Percentiles rank a stretch among this genome's conserved stretches.
These are phyloP conservation scores for Muscidifurax raptorellus DNA, from an alignment of 1,140 invertebrate genomes.

Conservation along the genomic window DNA sequence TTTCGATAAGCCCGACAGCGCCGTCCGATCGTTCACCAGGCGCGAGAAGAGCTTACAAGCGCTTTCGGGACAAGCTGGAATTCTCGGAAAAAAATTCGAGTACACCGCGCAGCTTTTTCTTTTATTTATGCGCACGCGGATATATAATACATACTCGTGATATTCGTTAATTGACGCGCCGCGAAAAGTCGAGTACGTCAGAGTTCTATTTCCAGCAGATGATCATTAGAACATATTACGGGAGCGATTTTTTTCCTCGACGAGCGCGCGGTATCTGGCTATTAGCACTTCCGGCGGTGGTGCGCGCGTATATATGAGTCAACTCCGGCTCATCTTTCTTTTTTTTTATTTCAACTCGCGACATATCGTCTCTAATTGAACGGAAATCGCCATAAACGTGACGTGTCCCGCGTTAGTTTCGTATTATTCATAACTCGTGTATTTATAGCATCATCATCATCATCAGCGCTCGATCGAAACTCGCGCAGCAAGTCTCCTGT, in stretches of 20 bases:
- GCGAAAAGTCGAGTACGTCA: not conserved
- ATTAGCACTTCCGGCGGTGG: conserved; percentile 41
- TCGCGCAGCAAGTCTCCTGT: too few species aligned
- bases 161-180: too few species aligned
- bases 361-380: conserved; percentile 27
- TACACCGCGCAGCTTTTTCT: too few species aligned
- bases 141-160: too few species aligned
- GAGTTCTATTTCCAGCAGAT: not conserved
- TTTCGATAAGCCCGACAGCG: not conserved
- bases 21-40: not conserved
- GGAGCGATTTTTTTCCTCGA: not conserved
- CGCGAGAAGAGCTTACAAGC: not conserved
- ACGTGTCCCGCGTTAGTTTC: too few species aligned
- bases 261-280: not conserved
- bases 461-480: not conserved
- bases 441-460: not conserved
- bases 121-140: too few species aligned
- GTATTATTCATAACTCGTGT: not conserved
- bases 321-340: conserved; percentile 48
- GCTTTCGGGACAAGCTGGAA: too few species aligned
- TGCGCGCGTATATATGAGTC: conserved; percentile 36
- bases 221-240: too few species aligned
- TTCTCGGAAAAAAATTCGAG: not conserved
- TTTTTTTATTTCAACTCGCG: not conserved
- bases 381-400: conserved; percentile 33